Evolutionary conservation across 2,888 invertebrate genomes (phyloP), one percentile per base, ranked within the genome.

Genomic region (Pseudeuparius sepicola): DNA sequence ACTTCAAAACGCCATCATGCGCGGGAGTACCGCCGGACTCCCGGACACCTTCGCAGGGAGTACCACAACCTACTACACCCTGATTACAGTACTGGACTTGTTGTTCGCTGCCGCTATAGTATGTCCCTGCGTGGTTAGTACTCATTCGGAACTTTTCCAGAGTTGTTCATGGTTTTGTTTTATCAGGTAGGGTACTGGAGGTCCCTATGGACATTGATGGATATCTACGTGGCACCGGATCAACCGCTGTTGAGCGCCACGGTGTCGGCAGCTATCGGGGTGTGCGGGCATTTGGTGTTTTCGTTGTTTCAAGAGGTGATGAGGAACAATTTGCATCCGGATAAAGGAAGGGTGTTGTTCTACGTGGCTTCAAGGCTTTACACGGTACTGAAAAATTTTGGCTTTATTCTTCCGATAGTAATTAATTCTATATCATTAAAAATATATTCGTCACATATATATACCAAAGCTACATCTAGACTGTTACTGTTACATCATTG

Each of bases 181-280:
- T n/a, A n/a, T n/a, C n/a, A n/a, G n/a, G n/a, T n/a, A 37, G 74
- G 78, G 42, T 87, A 86, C 61, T 88, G 89, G 89, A 71, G 88
- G 43, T 83, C 86, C 44, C 81, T 84, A 28, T 89, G 88, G 87
- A 73, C 73, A 27, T 68, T 88, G 31, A 76, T 84, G 68, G 81
- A 77, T 54, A 56, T 74, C 32, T 76, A 82, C 58, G 68, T 87
- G 36, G 72, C 75, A 46, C 79, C 85, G 1, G 64, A 67, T 1
- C 60, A 73, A 38, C 60, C 63, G 4, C 62, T 73, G 3, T 50
- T 67, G 27, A 84, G 84, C 50, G 76, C 78, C 11, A 63, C 75
- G 33, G 65, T 71, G 18, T 85, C 85, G 46, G 70, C 82, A 34
- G 58, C 66, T 2, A 71, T 85, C 48, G 87, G 87, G 14, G 67